Base-by-base conservation (phyloP, 2,888 invertebrate genomes). In the Cecidostiba fungosa region DNA sequence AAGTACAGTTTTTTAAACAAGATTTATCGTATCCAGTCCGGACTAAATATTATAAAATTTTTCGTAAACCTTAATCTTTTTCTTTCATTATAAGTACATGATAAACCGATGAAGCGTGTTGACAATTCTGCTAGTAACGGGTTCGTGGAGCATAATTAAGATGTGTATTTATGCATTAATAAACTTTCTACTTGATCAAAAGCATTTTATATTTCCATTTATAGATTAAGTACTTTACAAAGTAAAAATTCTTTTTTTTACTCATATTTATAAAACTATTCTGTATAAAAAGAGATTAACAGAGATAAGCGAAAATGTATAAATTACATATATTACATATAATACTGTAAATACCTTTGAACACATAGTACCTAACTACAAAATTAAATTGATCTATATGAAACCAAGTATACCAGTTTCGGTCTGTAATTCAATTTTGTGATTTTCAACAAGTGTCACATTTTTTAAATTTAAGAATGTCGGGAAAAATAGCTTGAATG, bases 391-490 rank as follows among this genome's bases (percentile, higher is more conserved):
- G 1, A 36, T 10, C 36, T 54, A 16, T 29, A n/a, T 29, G 66
- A 62, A 43, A 66, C 70, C 29, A 23, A 39, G 26, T 39, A 72
- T 69, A 47, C 72, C 77, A 85, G 70, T 81, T 80, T 81, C 36
- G 76, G 29, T 80, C 62, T 50, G 69, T 69, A 4, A 39, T 43
- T 76, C 10, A 26, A 54, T 66, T 80, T 26, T 19, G 39, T 8
- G 23, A 74, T 80, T 69, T 29, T 36, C 8, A 74, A 74, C 29
- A 80, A 32, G 70, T 77, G 39, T n/a, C 1, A 81, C 47, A 77
- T 73, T 16, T 76, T 85, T 77, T 36, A 47, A 29, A 10, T 4
- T 19, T 74, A 81, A 81, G 72, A 16, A 54, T 66, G 3, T 54
- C 16, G 59, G 36, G 5, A 36, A 59, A 86, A 79, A 26, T 14